Conservation (phyloP, 2,113 vertebrate genomes). For the Urocolius indicus region DNA sequence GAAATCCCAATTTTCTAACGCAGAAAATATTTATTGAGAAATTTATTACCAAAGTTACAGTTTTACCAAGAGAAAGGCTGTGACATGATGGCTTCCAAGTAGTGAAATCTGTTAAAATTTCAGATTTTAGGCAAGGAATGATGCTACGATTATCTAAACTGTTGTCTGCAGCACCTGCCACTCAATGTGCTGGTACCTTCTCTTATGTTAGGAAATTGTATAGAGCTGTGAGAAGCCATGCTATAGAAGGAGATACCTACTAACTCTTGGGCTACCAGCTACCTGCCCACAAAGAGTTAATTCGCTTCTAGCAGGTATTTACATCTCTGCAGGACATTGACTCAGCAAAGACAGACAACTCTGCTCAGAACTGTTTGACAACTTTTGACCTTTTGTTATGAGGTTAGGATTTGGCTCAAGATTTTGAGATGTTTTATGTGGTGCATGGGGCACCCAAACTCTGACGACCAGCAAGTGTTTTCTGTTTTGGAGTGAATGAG, state of each 20-base stretch:
- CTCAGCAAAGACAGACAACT: background rate
- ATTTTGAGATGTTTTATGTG: background rate
- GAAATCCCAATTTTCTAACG: background rate
- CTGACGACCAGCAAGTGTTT: background rate
- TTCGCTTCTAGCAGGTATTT: background rate
- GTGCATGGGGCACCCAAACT: background rate
- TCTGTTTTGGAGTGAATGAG: background rate
- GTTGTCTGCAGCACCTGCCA: fast-evolving
- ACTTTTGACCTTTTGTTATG: background rate
- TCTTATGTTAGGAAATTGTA: background rate
- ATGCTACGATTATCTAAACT: background rate
- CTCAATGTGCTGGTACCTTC: background rate
- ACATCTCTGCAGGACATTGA: background rate
- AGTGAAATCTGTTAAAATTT: background rate
- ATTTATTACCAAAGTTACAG: background rate
- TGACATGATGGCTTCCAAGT: background rate
- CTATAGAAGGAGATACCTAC: background rate
- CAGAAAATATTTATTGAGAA: background rate
- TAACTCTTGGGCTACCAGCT: background rate
- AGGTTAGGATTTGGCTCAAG: background rate
- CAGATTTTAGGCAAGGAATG: background rate
- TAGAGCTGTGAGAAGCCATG: background rate
- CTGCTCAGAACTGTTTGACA: background rate
- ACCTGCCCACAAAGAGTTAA: background rate
- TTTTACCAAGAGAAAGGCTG: background rate